Evolutionary conservation across 2,797 vertebrate genomes (phyloP).

Genomic region (Lerista edwardsae): DNA sequence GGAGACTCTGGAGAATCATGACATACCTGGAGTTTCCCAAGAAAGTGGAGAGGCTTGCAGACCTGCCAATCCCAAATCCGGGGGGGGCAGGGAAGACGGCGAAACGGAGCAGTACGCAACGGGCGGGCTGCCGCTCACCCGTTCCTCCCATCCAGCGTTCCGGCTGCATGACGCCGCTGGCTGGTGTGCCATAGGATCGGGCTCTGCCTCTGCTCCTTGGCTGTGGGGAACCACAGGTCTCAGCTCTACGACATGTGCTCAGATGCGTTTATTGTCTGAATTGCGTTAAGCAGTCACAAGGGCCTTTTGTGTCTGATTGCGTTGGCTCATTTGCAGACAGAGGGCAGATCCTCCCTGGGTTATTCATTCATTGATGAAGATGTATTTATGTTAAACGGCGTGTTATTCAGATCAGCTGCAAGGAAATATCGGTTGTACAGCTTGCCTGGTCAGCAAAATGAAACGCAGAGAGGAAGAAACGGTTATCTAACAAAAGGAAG

Average conservation of each 20-base stretch:
- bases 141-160: too few species aligned
- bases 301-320: not conserved
- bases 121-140: too few species aligned
- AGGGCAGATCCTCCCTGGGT: not conserved
- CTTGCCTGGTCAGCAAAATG: constrained; percentile 49
- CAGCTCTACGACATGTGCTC: not conserved
- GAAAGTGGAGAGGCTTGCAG: not conserved
- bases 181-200: too few species aligned
- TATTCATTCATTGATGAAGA: constrained; percentile 5
- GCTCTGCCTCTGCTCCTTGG: too few species aligned
- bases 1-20: not conserved
- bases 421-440: constrained; percentile 23
- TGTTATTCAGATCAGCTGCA: constrained; percentile 6
- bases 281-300: not conserved
- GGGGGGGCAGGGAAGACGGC: too few species aligned
- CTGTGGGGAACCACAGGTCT: not conserved
- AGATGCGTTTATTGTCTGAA: not conserved
- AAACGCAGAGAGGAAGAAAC: constrained; percentile 44
- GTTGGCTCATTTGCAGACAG: not conserved
- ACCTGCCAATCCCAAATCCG: too few species aligned
- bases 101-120: too few species aligned
- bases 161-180: too few species aligned
- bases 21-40: not conserved
- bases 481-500: constrained; percentile 45
- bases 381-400: constrained; percentile 36